Evolutionary conservation across 1,140 invertebrate genomes (phyloP), one percentile per base, ranked within the genome.

Genomic region (Dinoponera quadriceps): DNA sequence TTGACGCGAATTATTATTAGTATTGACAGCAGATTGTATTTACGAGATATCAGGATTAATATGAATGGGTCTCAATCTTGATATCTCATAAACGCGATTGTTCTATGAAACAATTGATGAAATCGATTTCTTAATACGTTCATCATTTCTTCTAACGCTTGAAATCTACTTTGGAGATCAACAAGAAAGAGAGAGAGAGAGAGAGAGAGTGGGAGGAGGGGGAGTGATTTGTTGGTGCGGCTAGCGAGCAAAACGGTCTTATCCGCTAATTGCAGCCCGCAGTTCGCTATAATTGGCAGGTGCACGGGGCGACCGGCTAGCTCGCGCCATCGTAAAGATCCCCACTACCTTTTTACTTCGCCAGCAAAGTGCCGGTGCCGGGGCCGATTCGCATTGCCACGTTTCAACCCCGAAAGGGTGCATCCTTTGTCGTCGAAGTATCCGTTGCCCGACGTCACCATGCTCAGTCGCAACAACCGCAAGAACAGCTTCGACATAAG

Each of bases 361-460:
- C 48, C 38, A 27, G 25, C 54, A 29, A 85, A 63, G 80, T n/a
- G n/a, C 77, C 27, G 62, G 59, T 83, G 74, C 78, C 51, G 16
- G 81, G 66, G 20, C 68, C 63, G 85, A 88, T 90, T 90, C 90
- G 83, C 88, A 90, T 90, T 88, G 87, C 82, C 25, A 73, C 84
- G 87, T 85, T 89, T 90, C 82, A 88, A 90, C 74, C 83, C 88
- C 77, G 83, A 83, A 88, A 86, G 74, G 83, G 73, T 73, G 71
- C 69, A 72, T 82, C 83, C 33, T 82, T 88, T 88, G 44, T 88
- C 51, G 55, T 22, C 54, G 71, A 80, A 3, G 54, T 18, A 48
- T 3, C 38, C 27, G 33, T 57, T 9, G 51, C 7, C 71, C 44
- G 59, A 27, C 3, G 44, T 80, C 54, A 4, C 22, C 29, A 69